Conservation (phyloP, 1,140 invertebrate species). For the Anthonomus grandis region DNA sequence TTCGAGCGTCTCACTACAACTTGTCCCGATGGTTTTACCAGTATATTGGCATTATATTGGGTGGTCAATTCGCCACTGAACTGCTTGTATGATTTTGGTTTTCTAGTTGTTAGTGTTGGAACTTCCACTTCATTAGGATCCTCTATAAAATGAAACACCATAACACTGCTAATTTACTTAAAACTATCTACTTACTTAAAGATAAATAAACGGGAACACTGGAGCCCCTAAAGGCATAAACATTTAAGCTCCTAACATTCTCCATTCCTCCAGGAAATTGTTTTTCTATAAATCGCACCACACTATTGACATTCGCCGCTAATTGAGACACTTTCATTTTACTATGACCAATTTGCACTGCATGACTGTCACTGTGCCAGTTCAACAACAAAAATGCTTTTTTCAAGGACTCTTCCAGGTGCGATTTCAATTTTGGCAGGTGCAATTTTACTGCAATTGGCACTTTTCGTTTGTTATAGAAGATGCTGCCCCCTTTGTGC, state of each 20-base stretch:
- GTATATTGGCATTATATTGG: conserved; percentile 48
- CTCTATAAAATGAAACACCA: conserved; percentile 45
- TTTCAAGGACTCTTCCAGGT: conserved; percentile 56
- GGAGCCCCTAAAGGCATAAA: conserved; percentile 52
- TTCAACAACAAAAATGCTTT: conserved; percentile 58
- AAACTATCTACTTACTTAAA: conserved; percentile 53
- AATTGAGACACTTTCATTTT: conserved; percentile 54
- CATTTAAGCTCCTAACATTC: conserved; percentile 58
- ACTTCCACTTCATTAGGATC: conserved; percentile 48
- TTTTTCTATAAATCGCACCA: conserved; percentile 52
- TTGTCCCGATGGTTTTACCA: conserved; percentile 55
- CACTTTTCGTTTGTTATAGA: conserved; percentile 59
- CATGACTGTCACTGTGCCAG: conserved; percentile 55
- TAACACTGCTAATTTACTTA: conserved; percentile 5
- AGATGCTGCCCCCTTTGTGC: conserved; percentile 59
- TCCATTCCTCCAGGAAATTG: conserved; percentile 61
- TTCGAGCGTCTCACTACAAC: conserved; percentile 38
- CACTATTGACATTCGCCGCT: conserved; percentile 56
- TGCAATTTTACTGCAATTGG: conserved; percentile 57
- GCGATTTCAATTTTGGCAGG: conserved; percentile 55
- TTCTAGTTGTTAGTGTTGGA: conserved; percentile 45
- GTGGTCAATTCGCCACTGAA: conserved; percentile 60
- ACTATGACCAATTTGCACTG: conserved; percentile 56
- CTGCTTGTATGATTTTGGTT: conserved; percentile 54
- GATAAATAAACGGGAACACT: conserved; percentile 61